A percentile compares a stretch with the other conserved stretches of the same genome.
Conservation (phyloP, 2,888 invertebrate genomes). For the Isoperla grammatica region DNA sequence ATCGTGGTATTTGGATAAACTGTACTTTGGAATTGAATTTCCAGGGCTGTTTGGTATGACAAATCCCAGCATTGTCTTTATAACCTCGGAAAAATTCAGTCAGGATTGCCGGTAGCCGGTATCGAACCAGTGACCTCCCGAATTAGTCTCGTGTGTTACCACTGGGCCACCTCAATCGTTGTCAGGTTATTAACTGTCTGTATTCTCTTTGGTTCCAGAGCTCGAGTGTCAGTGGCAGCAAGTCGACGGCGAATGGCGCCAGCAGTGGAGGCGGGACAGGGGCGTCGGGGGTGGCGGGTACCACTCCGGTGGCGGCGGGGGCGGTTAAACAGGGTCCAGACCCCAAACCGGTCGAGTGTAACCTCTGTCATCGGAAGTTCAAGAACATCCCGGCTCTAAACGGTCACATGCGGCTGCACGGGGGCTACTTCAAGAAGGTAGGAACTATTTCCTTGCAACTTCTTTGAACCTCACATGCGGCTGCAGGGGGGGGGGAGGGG, state of each 20-base stretch:
- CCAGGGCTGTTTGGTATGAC: too few relatives aligned
- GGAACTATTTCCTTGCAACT: slow-evolving; percentile 5
- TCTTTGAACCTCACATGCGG: slow-evolving; percentile 67
- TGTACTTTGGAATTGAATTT: too few relatives aligned
- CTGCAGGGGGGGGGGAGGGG: slow-evolving; percentile 95
- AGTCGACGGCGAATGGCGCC: slow-evolving; percentile 18
- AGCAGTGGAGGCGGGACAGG: slow-evolving; percentile 19
- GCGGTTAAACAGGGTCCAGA: slow-evolving; percentile 38
- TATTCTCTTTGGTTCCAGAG: slow-evolving; percentile 18
- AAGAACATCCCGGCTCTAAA: slow-evolving; percentile 97
- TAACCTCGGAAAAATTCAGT: too few relatives aligned
- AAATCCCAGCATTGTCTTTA: too few relatives aligned
- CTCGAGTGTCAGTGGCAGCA: slow-evolving; percentile 17
- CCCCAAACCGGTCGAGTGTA: slow-evolving; percentile 88
- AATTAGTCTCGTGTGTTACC: too few relatives aligned
- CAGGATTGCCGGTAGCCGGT: too few relatives aligned
- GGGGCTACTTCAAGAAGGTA: slow-evolving; percentile 94
- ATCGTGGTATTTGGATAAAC: too few relatives aligned
- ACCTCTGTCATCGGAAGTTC: slow-evolving; percentile 90
- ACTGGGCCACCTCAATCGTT: too few relatives aligned
- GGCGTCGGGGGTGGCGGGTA: slow-evolving; percentile 9
- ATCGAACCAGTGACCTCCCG: too few relatives aligned
- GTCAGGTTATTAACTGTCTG: too few relatives aligned
- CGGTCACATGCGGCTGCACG: slow-evolving; percentile 96
- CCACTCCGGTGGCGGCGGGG: slow-evolving; percentile 37